These are phyloP conservation scores for Coelogynopora nodosa DNA, from an alignment of 2,888 invertebrate genomes.

Conservation along the genomic window DNA sequence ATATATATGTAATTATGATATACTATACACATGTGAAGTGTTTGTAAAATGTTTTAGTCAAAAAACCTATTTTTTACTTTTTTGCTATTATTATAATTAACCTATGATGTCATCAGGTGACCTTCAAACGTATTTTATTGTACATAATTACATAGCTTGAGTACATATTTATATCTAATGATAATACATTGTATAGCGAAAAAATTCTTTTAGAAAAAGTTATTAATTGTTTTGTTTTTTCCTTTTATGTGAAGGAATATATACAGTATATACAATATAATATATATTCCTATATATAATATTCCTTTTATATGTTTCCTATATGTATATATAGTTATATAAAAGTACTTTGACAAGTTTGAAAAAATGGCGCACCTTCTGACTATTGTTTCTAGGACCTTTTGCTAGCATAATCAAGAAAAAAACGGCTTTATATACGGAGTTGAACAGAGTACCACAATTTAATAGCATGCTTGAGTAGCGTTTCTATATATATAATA, in stretches of 20 bases:
- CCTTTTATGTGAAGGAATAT: neutral
- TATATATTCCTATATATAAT: too few species aligned
- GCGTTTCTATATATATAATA: too few species aligned
- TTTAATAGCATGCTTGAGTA: too few species aligned
- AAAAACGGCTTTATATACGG: neutral
- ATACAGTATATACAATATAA: too few species aligned
- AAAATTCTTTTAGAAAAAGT: neutral
- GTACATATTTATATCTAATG: neutral
- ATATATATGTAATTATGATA: neutral
- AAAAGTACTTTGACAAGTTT: too few species aligned
- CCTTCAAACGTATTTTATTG: neutral
- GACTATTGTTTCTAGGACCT: neutral
- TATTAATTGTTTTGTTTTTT: neutral
- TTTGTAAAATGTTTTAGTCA: constrained; percentile 22
- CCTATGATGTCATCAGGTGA: neutral
- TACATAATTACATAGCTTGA: neutral
- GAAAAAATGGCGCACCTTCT: neutral
- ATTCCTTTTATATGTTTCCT: too few species aligned
- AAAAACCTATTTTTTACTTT: neutral
- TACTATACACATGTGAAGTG: neutral
- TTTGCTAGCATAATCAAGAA: neutral
- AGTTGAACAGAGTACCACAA: neutral
- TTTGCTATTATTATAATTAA: neutral
- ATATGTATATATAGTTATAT: too few species aligned
- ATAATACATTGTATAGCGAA: neutral